Percentiles rank a stretch among this genome's conserved stretches.
Evolutionary conservation across 2,888 invertebrate species (phyloP).

Genomic region (Gastrophysa polygoni): DNA sequence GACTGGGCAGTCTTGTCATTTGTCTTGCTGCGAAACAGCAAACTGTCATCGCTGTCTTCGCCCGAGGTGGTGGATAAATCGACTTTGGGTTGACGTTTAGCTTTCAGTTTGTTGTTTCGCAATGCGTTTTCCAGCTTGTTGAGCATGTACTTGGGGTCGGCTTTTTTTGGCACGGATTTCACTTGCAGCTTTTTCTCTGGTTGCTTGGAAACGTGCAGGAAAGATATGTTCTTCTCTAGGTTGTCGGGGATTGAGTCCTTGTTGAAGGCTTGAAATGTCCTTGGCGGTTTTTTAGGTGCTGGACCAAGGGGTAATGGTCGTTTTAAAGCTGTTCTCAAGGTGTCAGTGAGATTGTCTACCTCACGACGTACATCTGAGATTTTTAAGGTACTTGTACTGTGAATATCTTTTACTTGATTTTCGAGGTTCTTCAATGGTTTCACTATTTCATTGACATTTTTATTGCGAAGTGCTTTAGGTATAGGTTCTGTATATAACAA

Average conservation of each 20-base stretch:
- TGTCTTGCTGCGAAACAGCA: constrained; percentile 46
- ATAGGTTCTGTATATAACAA: constrained; percentile 52
- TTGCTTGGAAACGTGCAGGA: constrained; percentile 39
- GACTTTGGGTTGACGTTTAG: constrained; percentile 41
- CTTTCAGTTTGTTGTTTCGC: constrained; percentile 58
- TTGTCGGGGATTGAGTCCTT: constrained; percentile 13
- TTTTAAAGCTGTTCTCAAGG: constrained; percentile 69
- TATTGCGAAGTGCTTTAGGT: constrained; percentile 48
- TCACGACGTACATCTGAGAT: constrained; percentile 33
- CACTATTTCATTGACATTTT: constrained; percentile 30
- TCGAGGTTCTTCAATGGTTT: not conserved
- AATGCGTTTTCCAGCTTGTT: constrained; percentile 68
- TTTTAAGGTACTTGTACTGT: constrained; percentile 47
- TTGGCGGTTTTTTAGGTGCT: constrained; percentile 77
- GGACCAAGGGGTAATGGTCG: constrained; percentile 73
- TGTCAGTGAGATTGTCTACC: constrained; percentile 58
- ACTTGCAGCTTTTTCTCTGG: constrained; percentile 29
- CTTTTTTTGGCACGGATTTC: constrained; percentile 33
- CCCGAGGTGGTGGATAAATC: constrained; percentile 49
- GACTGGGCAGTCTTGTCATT: constrained; percentile 24
- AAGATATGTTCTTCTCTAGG: constrained; percentile 39
- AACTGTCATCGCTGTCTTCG: constrained; percentile 53
- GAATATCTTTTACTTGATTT: constrained; percentile 36
- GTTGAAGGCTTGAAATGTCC: constrained; percentile 64
- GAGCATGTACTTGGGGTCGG: constrained; percentile 68